These are phyloP conservation scores for Nemoura dubitans DNA, from an alignment of 2,888 invertebrate species.

Conservation along the genomic window DNA sequence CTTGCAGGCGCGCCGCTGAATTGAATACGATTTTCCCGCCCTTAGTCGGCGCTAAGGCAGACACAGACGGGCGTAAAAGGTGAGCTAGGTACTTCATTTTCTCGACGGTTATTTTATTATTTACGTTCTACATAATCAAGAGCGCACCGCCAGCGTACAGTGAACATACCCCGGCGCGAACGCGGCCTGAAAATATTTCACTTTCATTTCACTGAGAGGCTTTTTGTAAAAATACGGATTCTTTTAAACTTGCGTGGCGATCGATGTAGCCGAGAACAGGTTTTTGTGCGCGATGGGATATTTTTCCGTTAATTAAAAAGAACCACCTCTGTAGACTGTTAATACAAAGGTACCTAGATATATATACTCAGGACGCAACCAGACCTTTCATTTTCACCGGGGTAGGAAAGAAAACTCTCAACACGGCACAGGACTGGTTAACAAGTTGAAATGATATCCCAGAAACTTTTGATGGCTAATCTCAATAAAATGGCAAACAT, in stretches of 20 bases:
- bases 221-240: neutral
- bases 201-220: neutral
- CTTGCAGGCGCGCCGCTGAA: neutral
- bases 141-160: neutral
- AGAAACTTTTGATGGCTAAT: no score
- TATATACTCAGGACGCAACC: no score
- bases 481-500: no score
- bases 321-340: neutral
- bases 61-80: neutral
- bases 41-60: neutral
- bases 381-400: no score
- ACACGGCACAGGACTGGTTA: no score
- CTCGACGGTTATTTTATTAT: constrained; percentile 1
- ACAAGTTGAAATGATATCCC: no score
- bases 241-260: neutral
- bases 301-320: neutral
- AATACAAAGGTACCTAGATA: no score
- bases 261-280: neutral
- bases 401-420: no score
- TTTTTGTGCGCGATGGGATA: neutral
- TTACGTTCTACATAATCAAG: neutral
- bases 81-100: neutral
- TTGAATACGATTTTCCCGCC: neutral
- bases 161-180: no score
- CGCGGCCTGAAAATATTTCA: neutral